Conservation (phyloP, 2,113 vertebrate species). For the Alexandromys fortis region DNA sequence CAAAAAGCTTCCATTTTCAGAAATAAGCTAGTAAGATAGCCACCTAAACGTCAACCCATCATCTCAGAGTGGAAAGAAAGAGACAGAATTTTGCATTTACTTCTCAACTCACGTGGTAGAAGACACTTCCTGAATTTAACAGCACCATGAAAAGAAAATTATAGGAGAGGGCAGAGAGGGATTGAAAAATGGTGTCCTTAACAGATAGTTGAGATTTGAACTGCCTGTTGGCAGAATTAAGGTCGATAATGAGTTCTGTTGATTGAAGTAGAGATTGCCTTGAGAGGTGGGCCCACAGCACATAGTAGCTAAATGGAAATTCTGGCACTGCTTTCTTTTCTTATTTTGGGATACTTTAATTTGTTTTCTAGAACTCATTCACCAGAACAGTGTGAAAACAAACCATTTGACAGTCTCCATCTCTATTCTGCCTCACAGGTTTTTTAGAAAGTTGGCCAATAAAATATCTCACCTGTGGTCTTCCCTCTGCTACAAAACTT, state of each 20-base stretch:
- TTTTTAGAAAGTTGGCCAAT: background rate
- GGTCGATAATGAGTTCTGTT: background rate
- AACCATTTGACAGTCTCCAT: background rate
- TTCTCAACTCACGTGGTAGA: background rate
- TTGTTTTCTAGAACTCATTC: conserved; percentile 29
- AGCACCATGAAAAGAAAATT: background rate
- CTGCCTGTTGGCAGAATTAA: background rate
- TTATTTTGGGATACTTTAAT: background rate
- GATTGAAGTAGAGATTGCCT: background rate
- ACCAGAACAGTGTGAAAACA: background rate
- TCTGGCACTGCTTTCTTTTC: background rate
- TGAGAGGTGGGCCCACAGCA: background rate
- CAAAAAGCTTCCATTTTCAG: background rate
- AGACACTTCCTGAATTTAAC: conserved; percentile 52
- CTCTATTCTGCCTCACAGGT: background rate
- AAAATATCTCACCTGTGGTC: background rate
- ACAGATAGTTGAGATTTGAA: background rate
- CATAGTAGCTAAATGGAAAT: background rate
- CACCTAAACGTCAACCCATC: background rate
- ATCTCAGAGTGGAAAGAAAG: background rate
- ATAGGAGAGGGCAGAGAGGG: background rate
- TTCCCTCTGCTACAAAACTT: background rate
- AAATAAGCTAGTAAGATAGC: background rate
- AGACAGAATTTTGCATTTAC: background rate
- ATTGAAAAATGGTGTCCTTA: background rate